Evolutionary conservation across 1,140 invertebrate species (phyloP), one percentile per base, ranked within the genome.

Genomic region (Cyclargus thomasi): DNA sequence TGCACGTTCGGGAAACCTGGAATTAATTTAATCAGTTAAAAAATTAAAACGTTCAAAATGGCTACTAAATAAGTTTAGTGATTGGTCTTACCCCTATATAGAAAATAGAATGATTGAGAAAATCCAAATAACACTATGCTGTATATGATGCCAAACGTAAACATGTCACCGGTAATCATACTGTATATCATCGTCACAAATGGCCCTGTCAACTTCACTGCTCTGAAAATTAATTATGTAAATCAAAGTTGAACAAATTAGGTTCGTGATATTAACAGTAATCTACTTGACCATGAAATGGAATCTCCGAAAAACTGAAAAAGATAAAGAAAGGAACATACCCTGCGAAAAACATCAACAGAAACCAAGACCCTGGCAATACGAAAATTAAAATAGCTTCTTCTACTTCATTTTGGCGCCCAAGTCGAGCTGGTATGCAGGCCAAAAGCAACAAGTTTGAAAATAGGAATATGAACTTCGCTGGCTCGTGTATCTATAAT

Each of bases 131-230:
- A 91, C 53, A 99, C 95, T 72, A 99, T 96, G 72, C 93, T 93
- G 85, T 98, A 99, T 85, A 99, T 99, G 68, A 99, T 98, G 65
- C 96, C 96, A 86, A 99, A 99, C 36, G 97, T 98, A 77, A 99
- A 94, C 97, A 99, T 98, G 90, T 99, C 98, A 21, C 97, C 97
- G 0, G 95, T 97, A 77, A 99, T 97, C 98, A 99, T 99, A 76
- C 95, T 97, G 91, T 98, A 99, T 65, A 99, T 97, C 98, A 99
- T 99, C 17, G 98, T 98, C 63, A 99, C 97, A 91, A 99, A 99
- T 0, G 98, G 98, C 64, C 98, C 98, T 0, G 97, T 99, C 62
- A 99, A 83, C 65, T 96, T 95, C 17, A 98, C 94, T 47, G 97
- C 97, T 23, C 98, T 99, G 91, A n/a, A 69, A 62, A 53, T 11